phyloP scores from a whole-genome alignment of 2,113 vertebrate genomes.

The Hemiscyllium ocellatum region DNA sequence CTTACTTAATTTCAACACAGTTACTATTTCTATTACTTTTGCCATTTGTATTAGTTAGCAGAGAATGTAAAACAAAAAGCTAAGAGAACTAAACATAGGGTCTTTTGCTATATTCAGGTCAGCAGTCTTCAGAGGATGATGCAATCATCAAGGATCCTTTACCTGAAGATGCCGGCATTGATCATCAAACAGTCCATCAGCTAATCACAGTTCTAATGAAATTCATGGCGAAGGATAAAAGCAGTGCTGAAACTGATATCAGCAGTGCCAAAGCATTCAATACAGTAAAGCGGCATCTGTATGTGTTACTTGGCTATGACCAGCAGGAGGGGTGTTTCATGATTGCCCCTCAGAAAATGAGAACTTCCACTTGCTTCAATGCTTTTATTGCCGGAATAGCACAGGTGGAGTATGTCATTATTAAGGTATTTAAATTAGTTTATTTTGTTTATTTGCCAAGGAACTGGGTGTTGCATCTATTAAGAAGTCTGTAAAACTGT shows the following conservation, averaged over 20 bases:
- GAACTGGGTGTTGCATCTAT: not conserved
- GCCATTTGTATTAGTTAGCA: not conserved
- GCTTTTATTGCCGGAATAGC: slow-evolving; percentile 94
- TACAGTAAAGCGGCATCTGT: slow-evolving; percentile 90
- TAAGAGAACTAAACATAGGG: not conserved
- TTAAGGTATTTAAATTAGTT: not conserved
- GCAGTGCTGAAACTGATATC: slow-evolving; percentile 87
- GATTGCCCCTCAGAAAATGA: slow-evolving; percentile 98
- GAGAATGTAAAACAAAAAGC: not conserved
- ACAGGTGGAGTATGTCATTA: slow-evolving; percentile 62
- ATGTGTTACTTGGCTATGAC: slow-evolving; percentile 86
- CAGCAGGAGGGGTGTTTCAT: slow-evolving; percentile 98
- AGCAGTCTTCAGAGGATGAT: slow-evolving; percentile 81
- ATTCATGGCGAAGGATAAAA: slow-evolving; percentile 96
- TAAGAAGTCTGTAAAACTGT: not conserved
- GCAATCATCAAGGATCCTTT: slow-evolving; percentile 81
- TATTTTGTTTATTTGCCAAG: not conserved
- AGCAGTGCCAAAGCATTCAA: slow-evolving; percentile 96
- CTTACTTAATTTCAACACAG: not conserved
- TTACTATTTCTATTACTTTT: not conserved
- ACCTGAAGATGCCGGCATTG: slow-evolving; percentile 89
- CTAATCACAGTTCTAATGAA: slow-evolving; percentile 97
- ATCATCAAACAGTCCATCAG: slow-evolving; percentile 96
- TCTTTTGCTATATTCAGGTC: slow-evolving; percentile 50
- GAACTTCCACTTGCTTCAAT: slow-evolving; percentile 94